These are phyloP conservation scores for Carlito syrichta DNA, from an alignment of 2,113 vertebrate genomes.

Conservation along the genomic window DNA sequence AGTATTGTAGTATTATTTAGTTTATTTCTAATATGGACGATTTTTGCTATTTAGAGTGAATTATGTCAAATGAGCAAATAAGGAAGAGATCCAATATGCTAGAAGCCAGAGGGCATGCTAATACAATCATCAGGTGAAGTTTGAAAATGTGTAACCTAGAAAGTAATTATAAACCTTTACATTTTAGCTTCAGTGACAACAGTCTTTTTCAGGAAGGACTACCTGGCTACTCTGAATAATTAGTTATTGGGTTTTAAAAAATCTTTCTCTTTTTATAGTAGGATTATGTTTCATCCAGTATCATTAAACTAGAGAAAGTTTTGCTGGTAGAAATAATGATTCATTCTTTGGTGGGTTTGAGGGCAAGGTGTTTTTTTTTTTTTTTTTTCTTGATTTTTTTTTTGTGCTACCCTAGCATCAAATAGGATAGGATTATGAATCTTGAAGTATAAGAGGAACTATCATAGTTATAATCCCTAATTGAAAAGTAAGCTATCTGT, in stretches of 20 bases:
- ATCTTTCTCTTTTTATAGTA: background rate
- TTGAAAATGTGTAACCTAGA: background rate
- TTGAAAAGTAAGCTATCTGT: background rate
- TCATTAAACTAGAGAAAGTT: background rate
- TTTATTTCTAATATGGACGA: background rate
- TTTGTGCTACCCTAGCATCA: background rate
- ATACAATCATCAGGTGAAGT: background rate
- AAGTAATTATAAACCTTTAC: background rate
- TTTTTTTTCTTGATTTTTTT: background rate
- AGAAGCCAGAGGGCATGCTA: background rate
- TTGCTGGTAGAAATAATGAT: background rate
- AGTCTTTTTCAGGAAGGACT: background rate
- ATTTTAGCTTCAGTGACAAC: background rate
- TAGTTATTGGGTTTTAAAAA: background rate
- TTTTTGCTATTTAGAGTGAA: background rate
- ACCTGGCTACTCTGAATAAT: background rate
- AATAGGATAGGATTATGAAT: background rate
- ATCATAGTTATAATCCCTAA: background rate
- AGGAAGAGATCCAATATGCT: background rate
- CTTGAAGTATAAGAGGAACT: background rate
- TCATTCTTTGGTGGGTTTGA: background rate
- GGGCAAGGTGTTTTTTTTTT: background rate
- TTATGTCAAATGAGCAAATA: background rate
- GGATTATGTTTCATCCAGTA: background rate
- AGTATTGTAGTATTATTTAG: background rate